These are phyloP conservation scores for Torymus tubicola DNA, from an alignment of 2,888 invertebrate species.

Conservation along the genomic window DNA sequence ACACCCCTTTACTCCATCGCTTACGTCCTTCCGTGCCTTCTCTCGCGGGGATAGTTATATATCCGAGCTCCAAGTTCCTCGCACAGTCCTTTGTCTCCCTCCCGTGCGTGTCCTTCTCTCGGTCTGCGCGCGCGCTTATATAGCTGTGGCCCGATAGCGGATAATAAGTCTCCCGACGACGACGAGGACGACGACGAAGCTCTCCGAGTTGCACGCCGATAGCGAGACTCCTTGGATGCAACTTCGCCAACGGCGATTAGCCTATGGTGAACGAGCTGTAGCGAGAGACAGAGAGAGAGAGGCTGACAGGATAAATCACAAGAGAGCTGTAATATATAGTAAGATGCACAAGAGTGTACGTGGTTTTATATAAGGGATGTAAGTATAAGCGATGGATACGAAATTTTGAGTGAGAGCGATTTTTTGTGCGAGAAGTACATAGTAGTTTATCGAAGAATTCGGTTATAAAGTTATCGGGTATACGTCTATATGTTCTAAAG, in stretches of 20 bases:
- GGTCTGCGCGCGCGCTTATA: constrained; percentile 48
- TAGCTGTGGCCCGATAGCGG: constrained; percentile 59
- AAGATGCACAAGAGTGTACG: no score
- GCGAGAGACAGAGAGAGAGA: constrained; percentile 1
- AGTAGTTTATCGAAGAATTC: no score
- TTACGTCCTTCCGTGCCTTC: not conserved
- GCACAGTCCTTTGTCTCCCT: constrained; percentile 6
- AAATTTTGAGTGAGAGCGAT: no score
- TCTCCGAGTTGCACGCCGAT: not conserved
- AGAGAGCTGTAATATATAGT: no score
- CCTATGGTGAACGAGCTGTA: not conserved
- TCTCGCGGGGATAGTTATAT: constrained; percentile 51
- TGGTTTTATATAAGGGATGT: no score
- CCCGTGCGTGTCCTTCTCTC: constrained; percentile 47
- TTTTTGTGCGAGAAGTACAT: no score
- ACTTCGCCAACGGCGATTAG: constrained; percentile 34
- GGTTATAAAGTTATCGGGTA: no score
- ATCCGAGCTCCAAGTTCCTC: constrained; percentile 30
- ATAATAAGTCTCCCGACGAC: constrained; percentile 61
- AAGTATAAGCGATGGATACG: no score
- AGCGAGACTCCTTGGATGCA: not conserved
- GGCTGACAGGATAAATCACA: not conserved
- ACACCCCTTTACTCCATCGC: not conserved
- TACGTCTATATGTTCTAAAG: no score
- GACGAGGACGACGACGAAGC: constrained; percentile 33